Conservation (phyloP, 1,140 invertebrate species). For the Chlorops oryzae region DNA sequence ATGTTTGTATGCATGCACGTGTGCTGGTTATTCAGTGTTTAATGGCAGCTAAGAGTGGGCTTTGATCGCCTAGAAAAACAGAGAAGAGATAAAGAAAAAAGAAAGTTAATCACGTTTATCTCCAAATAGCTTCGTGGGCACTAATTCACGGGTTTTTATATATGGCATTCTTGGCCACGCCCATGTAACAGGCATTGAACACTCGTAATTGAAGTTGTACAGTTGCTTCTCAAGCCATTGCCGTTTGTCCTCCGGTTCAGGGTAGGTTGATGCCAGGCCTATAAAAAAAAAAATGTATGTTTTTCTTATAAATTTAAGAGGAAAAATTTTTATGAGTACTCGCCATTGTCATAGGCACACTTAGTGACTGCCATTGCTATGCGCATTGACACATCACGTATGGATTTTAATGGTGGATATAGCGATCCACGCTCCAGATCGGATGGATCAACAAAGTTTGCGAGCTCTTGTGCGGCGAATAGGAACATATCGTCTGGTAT, state of each 20-base stretch:
- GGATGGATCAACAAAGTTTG: slow-evolving; percentile 72
- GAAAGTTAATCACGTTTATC: slow-evolving; percentile 41
- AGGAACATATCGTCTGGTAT: slow-evolving; percentile 88
- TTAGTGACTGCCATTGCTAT: slow-evolving; percentile 84
- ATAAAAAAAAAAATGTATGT: slow-evolving; percentile 22
- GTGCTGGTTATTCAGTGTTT: slow-evolving; percentile 21
- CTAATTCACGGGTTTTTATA: slow-evolving; percentile 46
- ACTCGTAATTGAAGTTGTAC: slow-evolving; percentile 74
- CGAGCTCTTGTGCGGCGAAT: slow-evolving; percentile 77
- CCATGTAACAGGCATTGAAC: slow-evolving; percentile 68
- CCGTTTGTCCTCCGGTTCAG: slow-evolving; percentile 70
- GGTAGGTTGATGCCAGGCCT: slow-evolving; percentile 79
- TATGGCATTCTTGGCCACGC: slow-evolving; percentile 55
- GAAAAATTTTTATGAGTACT: slow-evolving; percentile 56
- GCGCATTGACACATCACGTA: slow-evolving; percentile 80
- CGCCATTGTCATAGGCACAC: slow-evolving; percentile 82
- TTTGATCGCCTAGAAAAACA: slow-evolving; percentile 34
- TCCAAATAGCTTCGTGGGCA: slow-evolving; percentile 42
- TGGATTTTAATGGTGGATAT: slow-evolving; percentile 84
- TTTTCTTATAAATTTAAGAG: slow-evolving; percentile 16
- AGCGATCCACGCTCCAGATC: slow-evolving; percentile 83
- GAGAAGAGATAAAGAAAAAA: slow-evolving; percentile 22
- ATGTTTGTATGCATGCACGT: too few relatives aligned
- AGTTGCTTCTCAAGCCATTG: slow-evolving; percentile 67
- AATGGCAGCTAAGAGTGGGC: slow-evolving; percentile 44